phyloP scores from a whole-genome alignment of 2,797 vertebrate species.

The Chrysocyon brachyurus region DNA sequence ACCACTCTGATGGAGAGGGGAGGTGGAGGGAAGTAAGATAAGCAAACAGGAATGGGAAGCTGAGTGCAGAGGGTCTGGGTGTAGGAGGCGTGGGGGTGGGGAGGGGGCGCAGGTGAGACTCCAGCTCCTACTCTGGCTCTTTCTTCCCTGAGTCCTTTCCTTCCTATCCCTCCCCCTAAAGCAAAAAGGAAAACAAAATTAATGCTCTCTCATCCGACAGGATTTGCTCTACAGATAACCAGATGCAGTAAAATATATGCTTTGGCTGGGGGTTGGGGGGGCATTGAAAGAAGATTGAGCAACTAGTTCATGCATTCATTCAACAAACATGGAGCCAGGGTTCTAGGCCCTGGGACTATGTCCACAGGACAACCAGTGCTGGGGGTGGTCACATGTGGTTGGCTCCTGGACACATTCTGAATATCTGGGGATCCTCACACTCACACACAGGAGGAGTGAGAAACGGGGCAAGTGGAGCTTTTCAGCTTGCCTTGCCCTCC shows the following conservation, averaged over 20 bases:
- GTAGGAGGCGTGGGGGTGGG: rapidly evolving
- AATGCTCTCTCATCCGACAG: background rate
- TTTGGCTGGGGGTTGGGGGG: background rate
- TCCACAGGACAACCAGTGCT: background rate
- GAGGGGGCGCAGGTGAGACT: background rate
- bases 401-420: background rate
- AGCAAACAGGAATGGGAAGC: background rate
- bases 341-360: background rate
- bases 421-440: background rate
- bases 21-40: background rate
- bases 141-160: background rate
- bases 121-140: background rate
- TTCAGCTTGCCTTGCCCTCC: background rate
- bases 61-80: rapidly evolving
- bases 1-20: background rate
- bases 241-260: background rate
- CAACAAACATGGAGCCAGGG: background rate
- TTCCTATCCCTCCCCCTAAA: background rate
- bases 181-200: background rate
- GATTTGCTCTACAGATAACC: background rate
- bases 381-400: background rate
- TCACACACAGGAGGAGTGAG: background rate
- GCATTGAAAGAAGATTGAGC: background rate
- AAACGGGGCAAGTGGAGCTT: background rate
- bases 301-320: background rate